A percentile compares a stretch with the other conserved stretches of the same genome.
phyloP scores from a whole-genome alignment of 2,113 vertebrate species.

The Dryoscopus gambensis region DNA sequence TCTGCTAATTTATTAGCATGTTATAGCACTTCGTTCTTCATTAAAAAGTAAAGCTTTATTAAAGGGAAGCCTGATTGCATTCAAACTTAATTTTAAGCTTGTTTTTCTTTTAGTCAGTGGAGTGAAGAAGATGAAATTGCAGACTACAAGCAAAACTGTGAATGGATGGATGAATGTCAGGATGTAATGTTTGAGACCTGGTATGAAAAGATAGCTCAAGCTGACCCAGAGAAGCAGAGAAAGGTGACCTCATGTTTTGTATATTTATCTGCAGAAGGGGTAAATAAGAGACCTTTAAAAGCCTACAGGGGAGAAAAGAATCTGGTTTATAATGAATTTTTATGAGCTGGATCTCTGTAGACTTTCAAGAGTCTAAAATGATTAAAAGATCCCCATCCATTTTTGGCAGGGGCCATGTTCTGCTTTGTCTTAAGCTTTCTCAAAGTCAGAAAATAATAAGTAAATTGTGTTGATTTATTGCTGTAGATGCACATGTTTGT shows the following conservation, averaged over 20 bases:
- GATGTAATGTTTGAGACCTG: slow-evolving; percentile 95
- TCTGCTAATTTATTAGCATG: neutral
- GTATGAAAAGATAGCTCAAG: slow-evolving; percentile 94
- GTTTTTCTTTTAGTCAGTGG: slow-evolving; percentile 83
- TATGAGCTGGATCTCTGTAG: neutral
- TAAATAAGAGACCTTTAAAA: neutral
- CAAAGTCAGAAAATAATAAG: neutral
- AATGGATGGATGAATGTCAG: slow-evolving; percentile 98
- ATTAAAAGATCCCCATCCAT: neutral
- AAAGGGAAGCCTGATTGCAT: neutral
- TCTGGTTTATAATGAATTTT: neutral
- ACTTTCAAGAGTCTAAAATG: neutral
- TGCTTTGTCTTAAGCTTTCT: neutral
- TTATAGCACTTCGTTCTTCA: neutral
- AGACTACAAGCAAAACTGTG: slow-evolving; percentile 93
- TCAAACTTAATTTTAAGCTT: neutral
- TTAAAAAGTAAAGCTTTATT: neutral
- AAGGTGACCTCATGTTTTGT: slow-evolving; percentile 77
- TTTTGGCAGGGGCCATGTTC: neutral
- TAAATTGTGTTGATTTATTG: neutral
- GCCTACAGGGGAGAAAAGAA: neutral
- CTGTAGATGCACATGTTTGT: slow-evolving; percentile 98
- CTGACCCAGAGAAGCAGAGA: slow-evolving; percentile 86
- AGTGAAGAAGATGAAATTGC: slow-evolving; percentile 94
- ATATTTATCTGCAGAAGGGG: neutral